These are phyloP conservation scores for Acanthurus leucopareius DNA, from an alignment of 2,797 vertebrate genomes.

Conservation along the genomic window DNA sequence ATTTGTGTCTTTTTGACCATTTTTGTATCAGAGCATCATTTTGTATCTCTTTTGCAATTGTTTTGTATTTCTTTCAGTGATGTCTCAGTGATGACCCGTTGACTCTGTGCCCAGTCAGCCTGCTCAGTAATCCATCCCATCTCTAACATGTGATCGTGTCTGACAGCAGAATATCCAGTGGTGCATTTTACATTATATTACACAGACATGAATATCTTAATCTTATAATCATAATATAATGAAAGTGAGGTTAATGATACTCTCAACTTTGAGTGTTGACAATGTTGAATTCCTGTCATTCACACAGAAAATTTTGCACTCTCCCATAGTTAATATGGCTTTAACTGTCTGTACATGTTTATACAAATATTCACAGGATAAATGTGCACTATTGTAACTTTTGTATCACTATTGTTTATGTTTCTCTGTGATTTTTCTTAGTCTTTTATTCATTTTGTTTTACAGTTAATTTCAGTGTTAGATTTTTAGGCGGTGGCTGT, in stretches of 20 bases:
- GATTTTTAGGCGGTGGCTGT: not conserved
- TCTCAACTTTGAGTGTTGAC: not conserved
- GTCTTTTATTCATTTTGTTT: too few relatives aligned
- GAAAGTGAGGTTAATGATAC: slow-evolving; percentile 1
- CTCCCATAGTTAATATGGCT: slow-evolving; percentile 59
- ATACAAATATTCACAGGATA: slow-evolving; percentile 17
- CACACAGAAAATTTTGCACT: slow-evolving; percentile 15
- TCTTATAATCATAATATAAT: slow-evolving; percentile 1
- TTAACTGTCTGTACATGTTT: slow-evolving; percentile 32
- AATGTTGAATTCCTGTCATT: slow-evolving; percentile 5
- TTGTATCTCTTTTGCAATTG: not conserved
- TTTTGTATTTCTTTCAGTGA: not conserved
- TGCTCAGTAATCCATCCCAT: too few relatives aligned
- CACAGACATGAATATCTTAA: not conserved
- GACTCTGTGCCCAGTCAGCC: too few relatives aligned
- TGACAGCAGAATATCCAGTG: not conserved
- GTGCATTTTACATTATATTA: slow-evolving; percentile 8
- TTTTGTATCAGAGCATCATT: not conserved
- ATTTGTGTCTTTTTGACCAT: not conserved
- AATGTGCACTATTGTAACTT: not conserved
- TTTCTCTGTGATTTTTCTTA: too few relatives aligned
- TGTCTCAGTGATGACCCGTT: too few relatives aligned
- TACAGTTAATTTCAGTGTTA: not conserved
- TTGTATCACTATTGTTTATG: too few relatives aligned
- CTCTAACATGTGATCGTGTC: not conserved